Percentiles rank a stretch among this genome's conserved stretches.
Conservation (phyloP, 2,797 vertebrate species). For the Euphonia xanthogaster region DNA sequence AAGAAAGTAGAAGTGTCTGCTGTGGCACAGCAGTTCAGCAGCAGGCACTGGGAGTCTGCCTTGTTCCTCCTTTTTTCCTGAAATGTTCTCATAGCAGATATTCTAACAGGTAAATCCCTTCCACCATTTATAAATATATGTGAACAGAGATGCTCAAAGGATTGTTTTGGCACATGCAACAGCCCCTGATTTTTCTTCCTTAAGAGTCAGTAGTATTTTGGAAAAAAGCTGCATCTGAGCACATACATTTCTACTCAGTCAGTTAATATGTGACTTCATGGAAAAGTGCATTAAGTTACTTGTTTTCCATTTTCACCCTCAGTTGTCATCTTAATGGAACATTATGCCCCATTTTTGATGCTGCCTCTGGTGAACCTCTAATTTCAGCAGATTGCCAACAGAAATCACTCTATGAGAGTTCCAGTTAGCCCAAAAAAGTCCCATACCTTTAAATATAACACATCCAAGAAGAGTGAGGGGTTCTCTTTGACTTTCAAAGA, state of each 20-base stretch:
- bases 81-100: neutral
- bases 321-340: neutral
- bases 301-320: neutral
- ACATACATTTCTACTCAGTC: neutral
- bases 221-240: neutral
- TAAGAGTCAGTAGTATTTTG: neutral
- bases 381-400: neutral
- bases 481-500: neutral
- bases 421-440: neutral
- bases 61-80: neutral
- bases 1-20: neutral
- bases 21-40: neutral
- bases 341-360: neutral
- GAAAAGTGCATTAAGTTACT: neutral
- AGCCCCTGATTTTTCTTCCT: neutral
- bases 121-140: neutral
- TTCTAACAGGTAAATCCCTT: neutral
- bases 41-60: rapidly evolving
- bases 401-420: neutral
- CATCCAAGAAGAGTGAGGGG: neutral
- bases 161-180: neutral
- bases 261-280: neutral
- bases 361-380: neutral
- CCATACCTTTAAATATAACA: neutral
- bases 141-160: neutral